Percentiles rank a stretch among this genome's conserved stretches.
Evolutionary conservation across 2,888 invertebrate species (phyloP).

Genomic region (Norana najaformis): DNA sequence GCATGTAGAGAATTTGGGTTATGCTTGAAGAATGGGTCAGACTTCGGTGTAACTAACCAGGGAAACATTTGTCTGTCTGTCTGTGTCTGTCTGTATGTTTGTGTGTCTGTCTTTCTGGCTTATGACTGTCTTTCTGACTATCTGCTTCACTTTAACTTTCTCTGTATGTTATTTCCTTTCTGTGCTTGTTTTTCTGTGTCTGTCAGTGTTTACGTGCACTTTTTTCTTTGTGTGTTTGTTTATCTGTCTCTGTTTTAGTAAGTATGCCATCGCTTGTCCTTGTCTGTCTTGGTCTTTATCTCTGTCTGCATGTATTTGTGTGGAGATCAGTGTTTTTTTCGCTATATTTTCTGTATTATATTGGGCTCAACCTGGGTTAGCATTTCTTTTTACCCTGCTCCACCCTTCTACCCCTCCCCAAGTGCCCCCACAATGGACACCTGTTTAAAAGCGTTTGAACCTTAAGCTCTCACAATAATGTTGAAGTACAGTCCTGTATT

Average conservation of each 20-base stretch:
- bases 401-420: no score
- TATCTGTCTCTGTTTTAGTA: neutral
- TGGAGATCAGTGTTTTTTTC: neutral
- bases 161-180: neutral
- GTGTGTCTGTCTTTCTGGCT: no score
- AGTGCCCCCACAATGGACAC: neutral
- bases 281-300: neutral
- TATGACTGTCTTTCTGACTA: no score
- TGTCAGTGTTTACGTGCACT: neutral
- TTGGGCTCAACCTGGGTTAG: no score
- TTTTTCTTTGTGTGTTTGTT: neutral
- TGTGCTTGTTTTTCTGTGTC: neutral
- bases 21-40: neutral
- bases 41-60: neutral
- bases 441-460: neutral
- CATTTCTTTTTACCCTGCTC: no score
- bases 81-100: no score
- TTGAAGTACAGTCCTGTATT: no score
- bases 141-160: no score
- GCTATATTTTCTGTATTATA: neutral
- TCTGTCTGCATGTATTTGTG: neutral
- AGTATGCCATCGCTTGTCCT: slow-evolving; percentile 13
- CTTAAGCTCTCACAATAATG: neutral
- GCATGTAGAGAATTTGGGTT: neutral
- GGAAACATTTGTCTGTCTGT: no score